Percentiles rank a stretch among this genome's conserved stretches.
These are phyloP conservation scores for Gobius niger DNA, from an alignment of 2,113 vertebrate species.

Conservation along the genomic window DNA sequence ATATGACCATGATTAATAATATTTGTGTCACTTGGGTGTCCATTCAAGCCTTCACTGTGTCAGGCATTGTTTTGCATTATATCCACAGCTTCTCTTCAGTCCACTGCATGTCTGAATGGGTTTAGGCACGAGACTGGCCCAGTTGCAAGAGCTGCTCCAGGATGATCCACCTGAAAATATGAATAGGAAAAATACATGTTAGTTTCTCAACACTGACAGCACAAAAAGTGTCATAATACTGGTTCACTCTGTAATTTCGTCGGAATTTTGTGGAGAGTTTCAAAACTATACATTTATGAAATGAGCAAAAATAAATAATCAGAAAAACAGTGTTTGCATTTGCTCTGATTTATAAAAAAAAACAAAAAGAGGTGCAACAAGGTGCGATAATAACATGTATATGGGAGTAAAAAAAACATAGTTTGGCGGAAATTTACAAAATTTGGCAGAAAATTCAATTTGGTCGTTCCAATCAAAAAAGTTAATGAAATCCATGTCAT, in stretches of 20 bases:
- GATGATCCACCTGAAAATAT: conserved; percentile 44
- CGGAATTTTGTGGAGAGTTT: background rate
- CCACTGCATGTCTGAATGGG: conserved; percentile 22
- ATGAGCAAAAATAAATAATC: too few species aligned
- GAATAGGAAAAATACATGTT: conserved; percentile 19
- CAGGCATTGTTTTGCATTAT: conserved; percentile 17
- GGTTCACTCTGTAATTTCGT: background rate
- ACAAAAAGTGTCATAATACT: too few species aligned
- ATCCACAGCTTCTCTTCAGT: conserved; percentile 33
- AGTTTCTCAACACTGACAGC: conserved; percentile 3
- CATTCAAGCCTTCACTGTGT: conserved; percentile 20
- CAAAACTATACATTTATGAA: too few species aligned
- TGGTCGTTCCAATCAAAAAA: too few species aligned
- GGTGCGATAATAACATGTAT: too few species aligned
- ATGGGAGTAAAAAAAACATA: too few species aligned
- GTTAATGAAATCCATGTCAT: too few species aligned
- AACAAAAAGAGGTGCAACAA: too few species aligned
- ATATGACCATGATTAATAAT: conserved; percentile 12
- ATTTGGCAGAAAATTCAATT: too few species aligned
- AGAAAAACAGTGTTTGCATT: too few species aligned
- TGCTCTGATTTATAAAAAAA: too few species aligned
- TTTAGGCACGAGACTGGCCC: conserved; percentile 2
- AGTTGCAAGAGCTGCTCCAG: background rate
- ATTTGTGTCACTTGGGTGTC: conserved; percentile 1
- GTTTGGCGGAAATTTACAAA: too few species aligned